phyloP scores from a whole-genome alignment of 2,113 vertebrate species.

The Narcine bancroftii region DNA sequence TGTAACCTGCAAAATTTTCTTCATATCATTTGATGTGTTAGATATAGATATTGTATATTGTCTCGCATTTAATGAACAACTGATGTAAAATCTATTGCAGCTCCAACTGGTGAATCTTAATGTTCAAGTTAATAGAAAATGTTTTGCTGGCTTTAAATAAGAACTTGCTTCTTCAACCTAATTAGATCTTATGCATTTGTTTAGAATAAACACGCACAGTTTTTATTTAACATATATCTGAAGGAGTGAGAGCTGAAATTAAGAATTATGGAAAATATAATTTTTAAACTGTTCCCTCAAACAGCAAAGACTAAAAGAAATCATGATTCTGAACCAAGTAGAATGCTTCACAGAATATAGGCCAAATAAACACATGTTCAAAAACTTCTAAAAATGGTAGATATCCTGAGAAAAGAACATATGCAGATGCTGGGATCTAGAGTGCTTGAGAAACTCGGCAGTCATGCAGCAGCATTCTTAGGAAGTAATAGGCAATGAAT shows the following conservation, averaged over 20 bases:
- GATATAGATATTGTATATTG: slow-evolving; percentile 16
- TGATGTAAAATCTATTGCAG: slow-evolving; percentile 37
- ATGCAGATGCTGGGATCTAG: too few species aligned
- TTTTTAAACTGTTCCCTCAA: neutral
- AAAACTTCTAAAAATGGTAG: neutral
- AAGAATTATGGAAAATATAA: neutral
- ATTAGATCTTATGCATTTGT: neutral
- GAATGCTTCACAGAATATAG: neutral
- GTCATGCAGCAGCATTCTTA: too few species aligned
- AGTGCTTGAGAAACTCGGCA: too few species aligned
- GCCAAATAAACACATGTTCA: neutral
- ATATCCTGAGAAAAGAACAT: too few species aligned
- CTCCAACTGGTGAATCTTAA: neutral
- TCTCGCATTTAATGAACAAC: slow-evolving; percentile 37
- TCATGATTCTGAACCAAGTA: neutral
- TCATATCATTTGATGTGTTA: neutral
- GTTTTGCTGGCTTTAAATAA: neutral
- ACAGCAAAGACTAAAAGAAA: neutral
- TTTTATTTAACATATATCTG: neutral
- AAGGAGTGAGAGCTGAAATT: neutral
- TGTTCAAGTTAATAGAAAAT: neutral
- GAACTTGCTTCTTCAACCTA: neutral
- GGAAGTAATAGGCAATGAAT: too few species aligned
- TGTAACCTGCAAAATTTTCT: slow-evolving; percentile 40
- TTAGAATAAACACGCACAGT: neutral